phyloP scores from a whole-genome alignment of 2,888 invertebrate genomes.

The Brenthis ino region DNA sequence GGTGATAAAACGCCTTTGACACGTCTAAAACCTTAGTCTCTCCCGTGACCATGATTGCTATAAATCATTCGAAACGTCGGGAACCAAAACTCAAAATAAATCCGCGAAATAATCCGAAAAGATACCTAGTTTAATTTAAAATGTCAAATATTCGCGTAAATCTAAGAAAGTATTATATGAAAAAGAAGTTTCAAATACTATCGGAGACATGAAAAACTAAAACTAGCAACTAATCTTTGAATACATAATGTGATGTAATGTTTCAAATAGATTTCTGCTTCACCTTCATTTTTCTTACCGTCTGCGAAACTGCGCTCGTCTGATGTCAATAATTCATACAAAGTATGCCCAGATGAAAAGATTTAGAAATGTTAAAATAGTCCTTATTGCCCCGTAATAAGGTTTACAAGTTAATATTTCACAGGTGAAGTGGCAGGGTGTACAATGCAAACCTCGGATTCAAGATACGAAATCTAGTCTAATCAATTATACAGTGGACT shows the following conservation, averaged over 20 bases:
- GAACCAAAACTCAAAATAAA: too few species aligned
- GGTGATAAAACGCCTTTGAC: too few species aligned
- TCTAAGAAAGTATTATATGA: too few species aligned
- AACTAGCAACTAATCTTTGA: slow-evolving; percentile 24
- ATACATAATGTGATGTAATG: slow-evolving; percentile 32
- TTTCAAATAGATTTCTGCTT: slow-evolving; percentile 33
- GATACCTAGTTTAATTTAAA: too few species aligned
- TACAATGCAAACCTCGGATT: slow-evolving; percentile 20
- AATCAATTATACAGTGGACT: slow-evolving; percentile 32
- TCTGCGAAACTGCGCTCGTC: slow-evolving; percentile 24
- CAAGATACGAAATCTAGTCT: slow-evolving; percentile 24
- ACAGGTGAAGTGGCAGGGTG: not conserved
- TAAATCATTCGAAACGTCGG: too few species aligned
- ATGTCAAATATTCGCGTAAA: too few species aligned
- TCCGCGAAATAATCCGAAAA: too few species aligned
- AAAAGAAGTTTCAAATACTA: too few species aligned
- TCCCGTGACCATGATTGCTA: too few species aligned
- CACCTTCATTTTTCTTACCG: slow-evolving; percentile 32
- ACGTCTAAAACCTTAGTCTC: too few species aligned
- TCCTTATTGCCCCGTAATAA: slow-evolving; percentile 8
- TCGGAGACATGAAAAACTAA: not conserved
- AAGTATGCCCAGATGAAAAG: slow-evolving; percentile 16
- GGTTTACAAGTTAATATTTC: not conserved
- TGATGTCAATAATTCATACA: slow-evolving; percentile 33
- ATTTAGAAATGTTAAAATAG: slow-evolving; percentile 9